A percentile compares a stretch with the other conserved stretches of the same genome.
These are phyloP conservation scores for Poecile montanus DNA, from an alignment of 2,797 vertebrate genomes.

Conservation along the genomic window DNA sequence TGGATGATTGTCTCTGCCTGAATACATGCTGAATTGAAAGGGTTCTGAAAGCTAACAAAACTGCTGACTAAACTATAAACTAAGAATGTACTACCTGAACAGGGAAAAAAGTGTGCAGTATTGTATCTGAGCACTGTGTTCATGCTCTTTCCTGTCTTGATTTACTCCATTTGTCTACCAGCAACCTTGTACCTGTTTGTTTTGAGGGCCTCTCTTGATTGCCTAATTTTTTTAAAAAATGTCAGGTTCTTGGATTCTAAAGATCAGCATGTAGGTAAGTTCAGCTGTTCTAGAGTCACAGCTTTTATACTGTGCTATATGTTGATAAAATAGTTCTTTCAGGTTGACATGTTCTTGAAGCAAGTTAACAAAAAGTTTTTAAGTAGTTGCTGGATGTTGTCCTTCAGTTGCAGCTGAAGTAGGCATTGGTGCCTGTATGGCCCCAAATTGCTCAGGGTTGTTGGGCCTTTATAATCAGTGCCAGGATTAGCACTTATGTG, in stretches of 20 bases:
- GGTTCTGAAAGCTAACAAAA: not conserved
- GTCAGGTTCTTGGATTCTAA: not conserved
- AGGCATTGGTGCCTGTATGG: not conserved
- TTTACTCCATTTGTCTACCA: not conserved
- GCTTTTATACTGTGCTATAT: not conserved
- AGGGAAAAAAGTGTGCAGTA: not conserved
- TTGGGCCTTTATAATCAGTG: not conserved
- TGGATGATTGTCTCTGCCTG: not conserved
- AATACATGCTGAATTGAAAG: not conserved
- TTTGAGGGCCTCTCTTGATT: not conserved
- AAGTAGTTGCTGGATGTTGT: not conserved
- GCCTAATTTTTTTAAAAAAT: not conserved
- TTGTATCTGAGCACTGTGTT: not conserved
- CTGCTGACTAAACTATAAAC: not conserved
- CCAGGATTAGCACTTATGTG: not conserved
- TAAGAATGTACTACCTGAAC: not conserved
- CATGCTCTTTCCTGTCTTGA: not conserved
- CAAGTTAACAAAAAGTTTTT: not conserved
- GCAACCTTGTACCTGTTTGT: not conserved
- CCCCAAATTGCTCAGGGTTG: accelerated
- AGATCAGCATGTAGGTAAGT: not conserved
- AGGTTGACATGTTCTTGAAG: not conserved
- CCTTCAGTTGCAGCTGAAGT: not conserved
- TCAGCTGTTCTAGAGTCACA: accelerated
- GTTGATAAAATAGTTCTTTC: not conserved